These are phyloP conservation scores for Drepanosiphum platanoidis DNA, from an alignment of 2,888 invertebrate genomes.

Conservation along the genomic window DNA sequence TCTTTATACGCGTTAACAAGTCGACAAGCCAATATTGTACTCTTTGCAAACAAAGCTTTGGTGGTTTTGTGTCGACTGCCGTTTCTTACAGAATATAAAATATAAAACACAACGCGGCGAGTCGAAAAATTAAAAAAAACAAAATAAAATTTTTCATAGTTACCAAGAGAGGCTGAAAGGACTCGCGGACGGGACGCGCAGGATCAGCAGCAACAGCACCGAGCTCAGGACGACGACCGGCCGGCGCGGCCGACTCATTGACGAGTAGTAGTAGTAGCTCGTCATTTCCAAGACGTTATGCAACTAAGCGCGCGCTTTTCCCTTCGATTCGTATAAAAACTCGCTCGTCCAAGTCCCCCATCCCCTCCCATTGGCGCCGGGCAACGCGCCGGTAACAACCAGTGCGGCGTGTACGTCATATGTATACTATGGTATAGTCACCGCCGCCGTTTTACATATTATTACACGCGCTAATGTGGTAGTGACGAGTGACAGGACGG, in stretches of 20 bases:
- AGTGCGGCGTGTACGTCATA: neutral
- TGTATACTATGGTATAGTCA: too few relatives aligned
- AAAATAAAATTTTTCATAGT: neutral
- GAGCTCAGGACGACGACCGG: neutral
- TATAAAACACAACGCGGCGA: too few relatives aligned
- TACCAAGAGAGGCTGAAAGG: conserved; percentile 52
- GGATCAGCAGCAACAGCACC: conserved; percentile 9
- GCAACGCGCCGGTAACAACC: neutral
- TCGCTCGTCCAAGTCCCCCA: conserved; percentile 11
- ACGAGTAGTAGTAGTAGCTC: conserved; percentile 24
- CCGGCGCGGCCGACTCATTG: conserved; percentile 16
- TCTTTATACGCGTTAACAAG: too few relatives aligned
- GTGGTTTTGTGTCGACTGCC: too few relatives aligned
- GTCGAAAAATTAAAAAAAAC: neutral
- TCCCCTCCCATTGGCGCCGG: too few relatives aligned
- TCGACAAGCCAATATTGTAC: too few relatives aligned
- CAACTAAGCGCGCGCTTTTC: conserved; percentile 51
- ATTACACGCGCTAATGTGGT: too few relatives aligned
- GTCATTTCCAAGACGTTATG: conserved; percentile 58
- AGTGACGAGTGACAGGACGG: too few relatives aligned
- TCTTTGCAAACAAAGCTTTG: too few relatives aligned
- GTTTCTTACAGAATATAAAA: too few relatives aligned
- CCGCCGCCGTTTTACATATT: too few relatives aligned
- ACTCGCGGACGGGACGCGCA: neutral
- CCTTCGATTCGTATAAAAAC: conserved; percentile 33